phyloP scores from a whole-genome alignment of 2,888 invertebrate species.

The Drosophila koepferae region DNA sequence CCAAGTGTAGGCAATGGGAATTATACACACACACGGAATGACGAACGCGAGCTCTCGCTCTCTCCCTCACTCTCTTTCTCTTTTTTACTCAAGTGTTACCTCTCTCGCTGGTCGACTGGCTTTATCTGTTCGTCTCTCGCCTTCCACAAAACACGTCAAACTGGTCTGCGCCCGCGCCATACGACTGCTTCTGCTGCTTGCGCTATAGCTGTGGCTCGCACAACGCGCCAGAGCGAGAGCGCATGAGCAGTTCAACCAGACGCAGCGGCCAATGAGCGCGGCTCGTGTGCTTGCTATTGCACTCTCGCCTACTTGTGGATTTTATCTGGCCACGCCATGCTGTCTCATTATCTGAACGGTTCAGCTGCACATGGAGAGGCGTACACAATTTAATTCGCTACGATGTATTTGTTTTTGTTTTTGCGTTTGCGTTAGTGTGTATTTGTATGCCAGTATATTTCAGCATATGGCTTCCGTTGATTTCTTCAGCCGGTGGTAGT shows the following conservation, averaged over 20 bases:
- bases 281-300: conserved; percentile 49
- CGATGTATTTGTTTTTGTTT: conserved; percentile 37
- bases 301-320: conserved; percentile 71
- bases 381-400: conserved; percentile 69
- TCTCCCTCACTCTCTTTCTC: conserved; percentile 18
- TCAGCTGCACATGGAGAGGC: conserved; percentile 56
- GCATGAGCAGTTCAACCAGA: conserved; percentile 15
- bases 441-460: conserved; percentile 30
- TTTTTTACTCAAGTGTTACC: not conserved
- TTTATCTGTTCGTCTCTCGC: conserved; percentile 36
- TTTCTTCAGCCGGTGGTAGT: conserved; percentile 25
- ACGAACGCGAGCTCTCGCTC: conserved; percentile 28
- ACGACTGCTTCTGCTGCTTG: conserved; percentile 13
- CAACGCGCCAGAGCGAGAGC: conserved; percentile 26
- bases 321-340: conserved; percentile 74
- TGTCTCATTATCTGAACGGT: conserved; percentile 56
- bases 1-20: conserved; percentile 81
- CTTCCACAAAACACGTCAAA: conserved; percentile 55
- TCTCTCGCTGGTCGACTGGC: conserved; percentile 4
- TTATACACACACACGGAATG: conserved; percentile 31
- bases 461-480: conserved; percentile 82
- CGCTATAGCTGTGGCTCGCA: conserved; percentile 14
- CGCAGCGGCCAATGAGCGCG: conserved; percentile 38
- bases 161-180: conserved; percentile 53
- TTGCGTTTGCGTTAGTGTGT: conserved; percentile 26